A percentile compares a stretch with the other conserved stretches of the same genome.
phyloP scores from a whole-genome alignment of 2,888 invertebrate species.

The Phengaris alcon region DNA sequence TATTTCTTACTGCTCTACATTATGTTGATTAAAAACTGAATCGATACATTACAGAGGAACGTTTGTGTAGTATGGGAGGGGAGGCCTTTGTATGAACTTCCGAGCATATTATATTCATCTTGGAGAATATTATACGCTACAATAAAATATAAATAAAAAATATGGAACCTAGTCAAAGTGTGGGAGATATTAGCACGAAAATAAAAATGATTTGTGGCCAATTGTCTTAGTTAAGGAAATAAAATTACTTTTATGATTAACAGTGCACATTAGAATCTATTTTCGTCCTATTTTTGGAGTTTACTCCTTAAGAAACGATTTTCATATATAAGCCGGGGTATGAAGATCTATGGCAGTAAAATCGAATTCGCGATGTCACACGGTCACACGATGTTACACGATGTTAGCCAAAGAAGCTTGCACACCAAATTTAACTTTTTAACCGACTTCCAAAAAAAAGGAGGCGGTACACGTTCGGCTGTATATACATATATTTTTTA shows the following conservation, averaged over 20 bases:
- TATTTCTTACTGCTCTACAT: neutral
- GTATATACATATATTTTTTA: too few relatives aligned
- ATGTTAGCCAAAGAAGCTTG: too few relatives aligned
- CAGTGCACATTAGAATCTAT: neutral
- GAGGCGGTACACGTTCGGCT: too few relatives aligned
- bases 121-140: constrained; percentile 7
- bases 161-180: neutral
- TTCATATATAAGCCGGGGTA: too few relatives aligned
- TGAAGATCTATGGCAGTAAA: too few relatives aligned
- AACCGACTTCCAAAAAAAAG: too few relatives aligned
- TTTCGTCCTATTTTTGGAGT: neutral
- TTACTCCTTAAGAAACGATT: too few relatives aligned
- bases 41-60: constrained; percentile 5
- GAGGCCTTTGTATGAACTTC: constrained; percentile 1
- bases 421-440: too few relatives aligned
- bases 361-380: too few relatives aligned
- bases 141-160: neutral
- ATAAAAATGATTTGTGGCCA: constrained; percentile 6
- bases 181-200: constrained; percentile 9
- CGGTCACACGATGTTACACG: too few relatives aligned
- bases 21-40: constrained; percentile 25
- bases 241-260: neutral
- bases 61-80: constrained; percentile 5
- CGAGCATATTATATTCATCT: neutral
- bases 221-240: neutral